Conservation (phyloP, 2,888 invertebrate species). For the Nipponacmea schrenckii region DNA sequence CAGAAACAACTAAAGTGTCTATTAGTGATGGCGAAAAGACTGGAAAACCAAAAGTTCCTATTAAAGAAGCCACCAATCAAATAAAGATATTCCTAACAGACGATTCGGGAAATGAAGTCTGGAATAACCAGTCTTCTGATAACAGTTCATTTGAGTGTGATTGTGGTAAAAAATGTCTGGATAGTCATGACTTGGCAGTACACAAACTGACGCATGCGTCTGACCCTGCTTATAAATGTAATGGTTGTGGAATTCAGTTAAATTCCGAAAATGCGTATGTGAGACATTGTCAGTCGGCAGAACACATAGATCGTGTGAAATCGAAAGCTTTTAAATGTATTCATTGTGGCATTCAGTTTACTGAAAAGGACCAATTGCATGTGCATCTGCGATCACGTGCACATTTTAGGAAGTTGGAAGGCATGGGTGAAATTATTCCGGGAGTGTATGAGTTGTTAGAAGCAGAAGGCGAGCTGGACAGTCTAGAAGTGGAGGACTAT, state of each 20-base stretch:
- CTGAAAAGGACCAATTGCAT: constrained; percentile 93
- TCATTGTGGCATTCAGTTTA: constrained; percentile 94
- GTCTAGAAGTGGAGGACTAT: constrained; percentile 88
- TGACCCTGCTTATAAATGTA: constrained; percentile 89
- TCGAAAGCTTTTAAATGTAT: constrained; percentile 90
- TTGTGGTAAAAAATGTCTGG: constrained; percentile 64
- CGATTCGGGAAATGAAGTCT: neutral
- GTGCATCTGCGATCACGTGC: constrained; percentile 96
- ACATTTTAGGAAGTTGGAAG: constrained; percentile 94
- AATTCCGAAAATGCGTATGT: constrained; percentile 89
- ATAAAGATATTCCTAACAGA: neutral
- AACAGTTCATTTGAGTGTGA: constrained; percentile 22
- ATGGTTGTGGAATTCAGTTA: constrained; percentile 91
- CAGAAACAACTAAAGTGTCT: neutral
- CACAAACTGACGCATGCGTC: constrained; percentile 97
- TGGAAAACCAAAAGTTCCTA: neutral
- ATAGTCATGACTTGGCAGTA: constrained; percentile 87
- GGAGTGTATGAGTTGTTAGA: constrained; percentile 95
- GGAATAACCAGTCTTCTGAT: neutral
- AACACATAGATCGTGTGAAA: constrained; percentile 85
- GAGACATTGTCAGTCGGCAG: constrained; percentile 91
- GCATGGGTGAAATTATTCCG: constrained; percentile 90
- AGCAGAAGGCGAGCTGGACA: constrained; percentile 81
- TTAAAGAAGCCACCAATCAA: neutral
- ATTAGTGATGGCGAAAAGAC: neutral